Evolutionary conservation across 1,140 invertebrate species (phyloP), one percentile per base, ranked within the genome.

Genomic region (Phymastichus coffea): DNA sequence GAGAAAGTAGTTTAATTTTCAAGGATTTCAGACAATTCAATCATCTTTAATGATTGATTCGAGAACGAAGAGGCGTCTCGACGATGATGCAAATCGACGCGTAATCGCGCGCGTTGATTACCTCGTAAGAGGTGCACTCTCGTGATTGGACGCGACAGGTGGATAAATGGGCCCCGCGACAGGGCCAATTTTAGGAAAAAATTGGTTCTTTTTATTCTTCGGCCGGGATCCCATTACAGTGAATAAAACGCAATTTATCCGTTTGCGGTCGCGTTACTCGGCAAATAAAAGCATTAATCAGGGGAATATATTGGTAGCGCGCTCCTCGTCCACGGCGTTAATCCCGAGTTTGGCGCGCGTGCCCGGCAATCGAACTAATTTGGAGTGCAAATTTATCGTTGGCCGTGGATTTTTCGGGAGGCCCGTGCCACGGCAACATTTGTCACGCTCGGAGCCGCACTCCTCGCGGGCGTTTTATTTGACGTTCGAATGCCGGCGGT

Each of bases 291-390:
- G 19, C 2, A 20, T 35, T 20, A 37, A 37, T 25, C 4, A 52
- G 12, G 25, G 38, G 14, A 15, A 26, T 48, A 37, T 23, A 44
- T 38, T 30, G 12, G 55, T 37, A 25, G 47, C 40, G 59, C 43
- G 40, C 51, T 57, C 52, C 47, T 51, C 61, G n/a, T n/a, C n/a
- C n/a, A n/a, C 26, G 26, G 53, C 35, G 43, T 61, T 53, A 62
- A 63, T 62, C 59, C 56, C n/a, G 51, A 57, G 53, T 57, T 43
- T 28, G 51, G 41, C 41, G 41, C 51, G 51, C 22, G 37, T 37
- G 22, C 41, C 30, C 37, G 51, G 51, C 41, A 53, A 53, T 53
- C 51, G 51, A 53, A 53, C 51, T 53, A 53, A 53, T 53, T 53
- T 41, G 41, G 26, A 35, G 35, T 35, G n/a, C 10, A 41, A 53